phyloP scores from a whole-genome alignment of 2,797 vertebrate species.

The Trematomus bernacchii region DNA sequence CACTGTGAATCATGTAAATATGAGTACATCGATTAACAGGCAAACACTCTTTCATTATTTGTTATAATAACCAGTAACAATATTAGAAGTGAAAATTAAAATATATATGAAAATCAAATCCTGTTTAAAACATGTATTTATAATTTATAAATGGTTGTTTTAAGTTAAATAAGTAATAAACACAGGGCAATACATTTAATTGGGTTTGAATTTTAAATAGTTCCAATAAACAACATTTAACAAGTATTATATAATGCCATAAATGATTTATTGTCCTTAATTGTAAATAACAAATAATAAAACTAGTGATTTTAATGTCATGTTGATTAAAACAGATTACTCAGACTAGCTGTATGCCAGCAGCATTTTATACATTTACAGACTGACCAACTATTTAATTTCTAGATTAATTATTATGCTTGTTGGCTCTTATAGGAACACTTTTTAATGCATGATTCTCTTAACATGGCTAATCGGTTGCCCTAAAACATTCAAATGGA shows the following conservation, averaged over 20 bases:
- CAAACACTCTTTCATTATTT: background rate
- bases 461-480: conserved; percentile 40
- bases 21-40: background rate
- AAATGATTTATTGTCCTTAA: too few species aligned
- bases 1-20: background rate
- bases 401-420: conserved; percentile 41
- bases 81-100: background rate
- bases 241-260: background rate
- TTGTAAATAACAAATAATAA: background rate
- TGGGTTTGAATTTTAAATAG: background rate
- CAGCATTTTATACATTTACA: conserved; percentile 1
- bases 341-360: background rate
- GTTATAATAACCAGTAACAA: background rate
- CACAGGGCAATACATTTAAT: background rate
- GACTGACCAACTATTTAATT: conserved; percentile 46
- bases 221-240: background rate
- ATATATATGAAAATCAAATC: background rate
- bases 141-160: background rate
- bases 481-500: conserved; percentile 25
- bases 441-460: conserved; percentile 37
- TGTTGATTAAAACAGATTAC: background rate
- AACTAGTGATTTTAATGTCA: background rate
- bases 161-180: background rate
- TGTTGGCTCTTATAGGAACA: conserved; percentile 56
- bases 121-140: too few species aligned